These are phyloP conservation scores for Eupelmus urozonus DNA, from an alignment of 2,888 invertebrate species.

Conservation along the genomic window DNA sequence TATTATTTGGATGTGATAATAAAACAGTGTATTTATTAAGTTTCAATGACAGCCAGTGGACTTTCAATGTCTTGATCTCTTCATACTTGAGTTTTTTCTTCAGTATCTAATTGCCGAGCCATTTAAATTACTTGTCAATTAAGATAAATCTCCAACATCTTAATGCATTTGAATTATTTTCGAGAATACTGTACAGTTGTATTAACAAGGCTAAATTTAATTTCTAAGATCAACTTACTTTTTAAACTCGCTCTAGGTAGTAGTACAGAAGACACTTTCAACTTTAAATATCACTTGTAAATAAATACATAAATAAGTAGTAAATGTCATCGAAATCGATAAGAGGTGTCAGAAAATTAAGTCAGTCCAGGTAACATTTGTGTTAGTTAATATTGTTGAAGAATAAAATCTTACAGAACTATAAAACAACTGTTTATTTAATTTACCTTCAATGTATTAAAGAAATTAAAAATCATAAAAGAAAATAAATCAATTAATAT, in stretches of 20 bases:
- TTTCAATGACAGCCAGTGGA: slow-evolving; percentile 44
- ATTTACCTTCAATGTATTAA: background rate
- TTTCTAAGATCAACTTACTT: slow-evolving; percentile 29
- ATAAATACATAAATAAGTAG: slow-evolving; percentile 54
- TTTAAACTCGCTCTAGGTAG: slow-evolving; percentile 32
- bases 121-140: slow-evolving; percentile 27
- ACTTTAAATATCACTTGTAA: slow-evolving; percentile 41
- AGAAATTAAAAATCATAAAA: background rate
- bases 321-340: slow-evolving; percentile 52
- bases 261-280: slow-evolving; percentile 31
- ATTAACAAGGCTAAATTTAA: slow-evolving; percentile 19
- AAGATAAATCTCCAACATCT: slow-evolving; percentile 23
- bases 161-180: slow-evolving; percentile 43
- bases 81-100: slow-evolving; percentile 31
- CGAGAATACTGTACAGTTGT: slow-evolving; percentile 43
- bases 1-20: slow-evolving; percentile 28
- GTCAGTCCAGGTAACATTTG: slow-evolving; percentile 65
- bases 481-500: background rate
- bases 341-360: slow-evolving; percentile 59
- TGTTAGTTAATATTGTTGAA: slow-evolving; percentile 67
- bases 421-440: slow-evolving; percentile 22
- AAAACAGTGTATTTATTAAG: slow-evolving; percentile 53
- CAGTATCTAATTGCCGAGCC: background rate
- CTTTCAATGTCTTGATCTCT: slow-evolving; percentile 59
- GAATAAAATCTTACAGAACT: slow-evolving; percentile 64